Evolutionary conservation across 2,113 vertebrate species (phyloP).

Genomic region (Protobothrops flavoviridis): DNA sequence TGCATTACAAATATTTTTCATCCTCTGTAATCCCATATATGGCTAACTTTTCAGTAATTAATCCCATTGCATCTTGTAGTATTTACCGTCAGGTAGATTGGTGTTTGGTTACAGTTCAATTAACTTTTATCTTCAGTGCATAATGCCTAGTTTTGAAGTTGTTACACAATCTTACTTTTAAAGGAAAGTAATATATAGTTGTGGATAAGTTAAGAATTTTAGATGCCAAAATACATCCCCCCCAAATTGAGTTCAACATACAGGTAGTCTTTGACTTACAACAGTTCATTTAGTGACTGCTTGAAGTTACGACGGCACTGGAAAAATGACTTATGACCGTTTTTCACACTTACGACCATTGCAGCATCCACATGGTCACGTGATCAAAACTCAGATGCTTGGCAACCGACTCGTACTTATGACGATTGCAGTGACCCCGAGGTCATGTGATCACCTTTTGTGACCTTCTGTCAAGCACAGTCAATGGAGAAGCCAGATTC

Average conservation of each 20-base stretch:
- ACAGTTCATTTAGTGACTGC: too few relatives aligned
- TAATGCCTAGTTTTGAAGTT: not conserved
- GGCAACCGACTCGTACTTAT: too few relatives aligned
- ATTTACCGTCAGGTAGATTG: not conserved
- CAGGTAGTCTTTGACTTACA: too few relatives aligned
- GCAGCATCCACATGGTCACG: too few relatives aligned
- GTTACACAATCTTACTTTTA: not conserved
- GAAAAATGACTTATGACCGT: too few relatives aligned
- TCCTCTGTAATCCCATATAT: not conserved
- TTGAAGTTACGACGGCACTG: too few relatives aligned
- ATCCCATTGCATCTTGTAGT: not conserved
- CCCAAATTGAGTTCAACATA: not conserved
- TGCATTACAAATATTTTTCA: not conserved
- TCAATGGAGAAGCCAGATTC: too few relatives aligned
- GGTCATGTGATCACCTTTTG: too few relatives aligned
- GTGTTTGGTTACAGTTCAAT: not conserved
- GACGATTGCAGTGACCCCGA: too few relatives aligned
- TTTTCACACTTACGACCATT: too few relatives aligned
- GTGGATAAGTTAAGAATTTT: not conserved
- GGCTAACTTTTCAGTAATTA: not conserved
- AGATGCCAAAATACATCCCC: not conserved
- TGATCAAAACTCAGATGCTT: too few relatives aligned
- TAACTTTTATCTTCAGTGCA: not conserved
- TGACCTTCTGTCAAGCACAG: too few relatives aligned
- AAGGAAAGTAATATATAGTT: constrained; percentile 1